These are phyloP conservation scores for Blera fallax DNA, from an alignment of 2,888 invertebrate genomes.

Conservation along the genomic window DNA sequence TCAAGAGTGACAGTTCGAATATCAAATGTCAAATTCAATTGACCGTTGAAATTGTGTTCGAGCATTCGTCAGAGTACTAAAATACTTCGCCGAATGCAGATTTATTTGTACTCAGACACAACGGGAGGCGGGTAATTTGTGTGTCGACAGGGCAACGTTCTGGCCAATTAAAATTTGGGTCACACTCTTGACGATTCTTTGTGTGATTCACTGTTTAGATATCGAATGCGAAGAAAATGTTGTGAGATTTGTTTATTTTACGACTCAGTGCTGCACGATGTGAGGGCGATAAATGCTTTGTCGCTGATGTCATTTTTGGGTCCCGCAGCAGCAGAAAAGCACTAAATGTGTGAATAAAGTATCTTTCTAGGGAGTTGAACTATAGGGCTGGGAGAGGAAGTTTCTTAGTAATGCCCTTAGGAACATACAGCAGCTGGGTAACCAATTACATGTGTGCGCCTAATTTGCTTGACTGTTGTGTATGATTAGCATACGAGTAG, in stretches of 20 bases:
- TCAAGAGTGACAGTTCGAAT: background rate
- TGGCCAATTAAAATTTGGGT: conserved; percentile 47
- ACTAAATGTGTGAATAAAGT: background rate
- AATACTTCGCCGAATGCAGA: background rate
- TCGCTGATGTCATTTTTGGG: conserved; percentile 25
- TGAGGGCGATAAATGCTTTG: conserved; percentile 28
- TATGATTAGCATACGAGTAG: background rate
- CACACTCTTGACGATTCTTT: conserved; percentile 13
- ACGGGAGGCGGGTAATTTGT: background rate
- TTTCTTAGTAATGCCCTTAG: background rate
- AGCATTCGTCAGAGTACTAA: background rate
- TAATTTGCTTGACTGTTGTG: background rate
- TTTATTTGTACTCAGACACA: too few relatives aligned
- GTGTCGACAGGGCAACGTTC: conserved; percentile 19
- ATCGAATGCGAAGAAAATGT: conserved; percentile 24
- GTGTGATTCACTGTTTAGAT: conserved; percentile 1
- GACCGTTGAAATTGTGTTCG: background rate
- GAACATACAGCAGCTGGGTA: background rate
- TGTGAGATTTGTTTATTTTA: conserved; percentile 37
- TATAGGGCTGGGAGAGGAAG: background rate
- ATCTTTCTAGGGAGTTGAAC: background rate
- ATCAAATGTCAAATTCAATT: background rate
- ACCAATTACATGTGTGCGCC: background rate
- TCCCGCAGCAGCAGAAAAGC: background rate
- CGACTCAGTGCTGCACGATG: background rate